Evolutionary conservation across 2,113 vertebrate genomes (phyloP), one percentile per base, ranked within the genome.

Genomic region (Toxotes jaculatrix): DNA sequence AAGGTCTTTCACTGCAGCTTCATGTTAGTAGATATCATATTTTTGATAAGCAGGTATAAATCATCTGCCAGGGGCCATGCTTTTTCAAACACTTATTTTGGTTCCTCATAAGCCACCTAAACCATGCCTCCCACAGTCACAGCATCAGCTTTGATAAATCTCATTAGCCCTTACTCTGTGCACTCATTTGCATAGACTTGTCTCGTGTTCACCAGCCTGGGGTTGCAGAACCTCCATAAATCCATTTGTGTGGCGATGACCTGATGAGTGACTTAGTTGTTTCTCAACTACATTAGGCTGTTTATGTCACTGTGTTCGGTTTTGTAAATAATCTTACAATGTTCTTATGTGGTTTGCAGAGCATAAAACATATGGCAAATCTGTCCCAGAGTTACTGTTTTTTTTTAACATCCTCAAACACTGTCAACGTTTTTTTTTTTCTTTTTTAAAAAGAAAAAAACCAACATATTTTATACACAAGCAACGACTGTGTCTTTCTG

Each of bases 31-130:
- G 80, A 89, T 82, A 82, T 88, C 69, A 74, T 74, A 77, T 79
- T 84, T 87, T 65, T 81, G 79, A 89, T 87, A 90, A 88, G 85
- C 80, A 90, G 83, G 79, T 88, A 86, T 87, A 85, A 90, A 83
- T 88, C 83, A 83, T 85, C 64, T 85, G 77, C 61, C 47, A 40
- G 74, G 70, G 65, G 70, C 63, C 27, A 78, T 53, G 60, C 65
- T 78, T 88, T 79, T 73, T 47, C 61, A 77, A 59, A 85, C 83
- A 84, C 74, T 63, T 82, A 75, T 78, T 89, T 82, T 79, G 79
- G 62, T 86, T 87, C 51, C 81, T 77, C 77, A 76, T 68, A 66
- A 68, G 77, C 77, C 67, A 79, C 79, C 76, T 69, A 75, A 84
- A 84, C 73, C 69, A 17, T 71, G 73, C 65, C 80, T 88, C 91